A percentile compares a stretch with the other conserved stretches of the same genome.
phyloP scores from a whole-genome alignment of 2,888 invertebrate species.

The Sarcophaga rosellei region DNA sequence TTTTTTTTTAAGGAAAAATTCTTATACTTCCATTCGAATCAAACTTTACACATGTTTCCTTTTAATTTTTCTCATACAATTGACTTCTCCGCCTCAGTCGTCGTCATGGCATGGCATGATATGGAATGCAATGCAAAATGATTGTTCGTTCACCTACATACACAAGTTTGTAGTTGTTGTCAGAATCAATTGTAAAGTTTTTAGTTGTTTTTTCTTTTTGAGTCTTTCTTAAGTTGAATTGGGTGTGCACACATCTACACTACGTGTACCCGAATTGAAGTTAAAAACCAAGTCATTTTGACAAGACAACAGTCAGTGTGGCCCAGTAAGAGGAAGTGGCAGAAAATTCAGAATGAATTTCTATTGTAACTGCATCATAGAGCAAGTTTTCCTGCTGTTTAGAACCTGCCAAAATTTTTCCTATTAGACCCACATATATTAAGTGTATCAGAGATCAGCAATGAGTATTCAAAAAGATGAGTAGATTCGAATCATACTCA shows the following conservation, averaged over 20 bases:
- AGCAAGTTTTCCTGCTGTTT: too few species aligned
- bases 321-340: not conserved
- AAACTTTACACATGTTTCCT: constrained; percentile 57
- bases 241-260: not conserved
- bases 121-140: constrained; percentile 39
- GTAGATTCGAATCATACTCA: too few species aligned
- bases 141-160: constrained; percentile 58
- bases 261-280: not conserved
- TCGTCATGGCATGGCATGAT: not conserved
- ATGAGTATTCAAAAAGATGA: too few species aligned
- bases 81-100: constrained; percentile 13
- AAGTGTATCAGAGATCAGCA: too few species aligned
- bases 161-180: constrained; percentile 47
- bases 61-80: constrained; percentile 48
- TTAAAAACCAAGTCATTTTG: constrained; percentile 37
- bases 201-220: not conserved
- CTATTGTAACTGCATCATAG: too few species aligned
- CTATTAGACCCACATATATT: too few species aligned
- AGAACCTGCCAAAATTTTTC: too few species aligned
- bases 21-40: constrained; percentile 40
- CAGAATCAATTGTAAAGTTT: constrained; percentile 51
- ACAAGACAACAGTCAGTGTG: constrained; percentile 31
- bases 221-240: not conserved
- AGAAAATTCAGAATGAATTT: not conserved
- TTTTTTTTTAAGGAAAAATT: not conserved